phyloP scores from a whole-genome alignment of 2,113 vertebrate genomes.

The Guaruba guarouba region DNA sequence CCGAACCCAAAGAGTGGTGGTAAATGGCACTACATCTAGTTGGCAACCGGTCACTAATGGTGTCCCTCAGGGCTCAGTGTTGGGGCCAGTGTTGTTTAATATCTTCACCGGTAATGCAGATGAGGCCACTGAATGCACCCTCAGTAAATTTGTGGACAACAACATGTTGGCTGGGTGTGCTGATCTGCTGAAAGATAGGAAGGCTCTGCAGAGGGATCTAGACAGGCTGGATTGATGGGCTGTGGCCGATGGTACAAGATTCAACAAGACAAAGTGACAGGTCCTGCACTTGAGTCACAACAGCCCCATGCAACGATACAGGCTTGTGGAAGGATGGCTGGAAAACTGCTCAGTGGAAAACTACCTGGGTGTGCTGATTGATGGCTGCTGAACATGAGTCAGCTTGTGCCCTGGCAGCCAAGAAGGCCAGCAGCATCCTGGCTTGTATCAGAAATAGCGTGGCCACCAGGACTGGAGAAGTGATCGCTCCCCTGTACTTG shows the following conservation, averaged over 20 bases:
- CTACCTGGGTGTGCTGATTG: neutral
- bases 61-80: neutral
- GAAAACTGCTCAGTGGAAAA: neutral
- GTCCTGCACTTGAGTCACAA: neutral
- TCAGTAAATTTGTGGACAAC: neutral
- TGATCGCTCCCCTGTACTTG: neutral
- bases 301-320: neutral
- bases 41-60: neutral
- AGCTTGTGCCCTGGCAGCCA: neutral
- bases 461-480: neutral
- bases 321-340: neutral
- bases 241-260: neutral
- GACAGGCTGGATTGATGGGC: neutral
- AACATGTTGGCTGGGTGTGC: neutral
- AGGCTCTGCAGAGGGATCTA: neutral
- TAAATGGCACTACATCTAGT: neutral
- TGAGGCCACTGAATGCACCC: neutral
- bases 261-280: neutral
- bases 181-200: neutral
- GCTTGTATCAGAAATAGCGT: neutral
- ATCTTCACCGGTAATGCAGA: neutral
- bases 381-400: neutral
- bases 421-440: neutral
- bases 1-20: neutral
- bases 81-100: neutral